Evolutionary conservation across 2,888 invertebrate species (phyloP).

Genomic region (Machimus atricapillus): DNA sequence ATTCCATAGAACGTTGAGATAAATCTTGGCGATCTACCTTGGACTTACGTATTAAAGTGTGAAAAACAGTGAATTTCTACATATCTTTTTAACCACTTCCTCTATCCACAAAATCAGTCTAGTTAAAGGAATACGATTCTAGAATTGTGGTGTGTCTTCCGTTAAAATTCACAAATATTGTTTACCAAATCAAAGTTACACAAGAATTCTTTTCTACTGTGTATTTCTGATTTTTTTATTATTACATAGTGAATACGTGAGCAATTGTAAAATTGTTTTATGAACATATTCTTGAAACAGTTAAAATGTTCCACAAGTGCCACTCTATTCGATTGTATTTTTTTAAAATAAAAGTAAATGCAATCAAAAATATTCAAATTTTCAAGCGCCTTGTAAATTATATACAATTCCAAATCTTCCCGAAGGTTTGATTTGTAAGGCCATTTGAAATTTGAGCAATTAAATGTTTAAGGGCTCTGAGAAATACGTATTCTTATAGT

Average conservation of each 20-base stretch:
- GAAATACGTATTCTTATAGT: too few relatives aligned
- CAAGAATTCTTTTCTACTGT: neutral
- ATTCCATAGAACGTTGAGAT: neutral
- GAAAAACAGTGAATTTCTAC: neutral
- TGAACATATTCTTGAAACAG: neutral
- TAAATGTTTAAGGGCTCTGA: too few relatives aligned
- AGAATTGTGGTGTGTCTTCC: neutral
- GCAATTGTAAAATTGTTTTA: neutral
- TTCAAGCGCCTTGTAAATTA: neutral
- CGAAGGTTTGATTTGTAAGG: too few relatives aligned
- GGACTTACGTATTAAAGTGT: neutral
- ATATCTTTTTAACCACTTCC: neutral
- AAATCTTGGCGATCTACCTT: neutral
- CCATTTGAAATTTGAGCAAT: too few relatives aligned
- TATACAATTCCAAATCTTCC: too few relatives aligned
- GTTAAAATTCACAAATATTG: neutral
- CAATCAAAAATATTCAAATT: neutral
- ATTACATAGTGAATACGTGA: neutral
- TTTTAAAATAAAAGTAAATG: neutral
- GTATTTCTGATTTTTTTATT: neutral
- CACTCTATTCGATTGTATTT: neutral
- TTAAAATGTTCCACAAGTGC: neutral
- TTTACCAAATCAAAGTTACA: neutral
- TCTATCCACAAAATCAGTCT: neutral
- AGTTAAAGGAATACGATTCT: neutral